Evolutionary conservation across 2,888 invertebrate species (phyloP).

Genomic region (Pandemis cinnamomeana): DNA sequence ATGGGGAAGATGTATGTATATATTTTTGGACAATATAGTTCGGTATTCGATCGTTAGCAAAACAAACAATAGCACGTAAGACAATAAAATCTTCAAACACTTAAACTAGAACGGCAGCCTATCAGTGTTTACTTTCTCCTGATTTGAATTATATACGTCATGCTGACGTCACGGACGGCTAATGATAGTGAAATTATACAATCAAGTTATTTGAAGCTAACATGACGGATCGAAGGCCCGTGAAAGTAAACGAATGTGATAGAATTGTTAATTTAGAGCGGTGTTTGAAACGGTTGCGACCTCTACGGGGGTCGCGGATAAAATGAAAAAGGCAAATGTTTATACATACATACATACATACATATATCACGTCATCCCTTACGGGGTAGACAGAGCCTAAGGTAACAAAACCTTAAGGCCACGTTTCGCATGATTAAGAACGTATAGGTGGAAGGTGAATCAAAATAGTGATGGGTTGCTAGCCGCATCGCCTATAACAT

Average conservation of each 20-base stretch:
- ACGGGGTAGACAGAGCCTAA: too few relatives aligned
- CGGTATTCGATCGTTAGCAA: background rate
- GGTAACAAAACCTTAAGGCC: too few relatives aligned
- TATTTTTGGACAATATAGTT: background rate
- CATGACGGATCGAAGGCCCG: background rate
- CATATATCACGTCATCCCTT: too few relatives aligned
- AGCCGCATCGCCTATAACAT: too few relatives aligned
- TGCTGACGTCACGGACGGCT: slow-evolving; percentile 25
- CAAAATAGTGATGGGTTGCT: too few relatives aligned
- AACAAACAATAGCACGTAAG: background rate
- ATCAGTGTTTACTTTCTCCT: slow-evolving; percentile 27
- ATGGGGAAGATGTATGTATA: too few relatives aligned
- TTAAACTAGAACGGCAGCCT: background rate
- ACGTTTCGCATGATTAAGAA: too few relatives aligned
- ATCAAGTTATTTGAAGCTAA: slow-evolving; percentile 2
- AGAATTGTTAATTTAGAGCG: background rate
- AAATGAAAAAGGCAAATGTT: too few relatives aligned
- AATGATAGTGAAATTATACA: slow-evolving; percentile 29
- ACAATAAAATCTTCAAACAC: background rate
- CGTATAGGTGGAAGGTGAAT: too few relatives aligned
- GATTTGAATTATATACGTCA: slow-evolving; percentile 26
- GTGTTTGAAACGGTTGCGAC: too few relatives aligned
- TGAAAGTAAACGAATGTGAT: slow-evolving; percentile 17
- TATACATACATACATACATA: too few relatives aligned
- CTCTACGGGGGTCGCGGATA: too few relatives aligned